Base-by-base conservation (phyloP, 1,140 invertebrate genomes). In the Stratiolaelaps scimitus region DNA sequence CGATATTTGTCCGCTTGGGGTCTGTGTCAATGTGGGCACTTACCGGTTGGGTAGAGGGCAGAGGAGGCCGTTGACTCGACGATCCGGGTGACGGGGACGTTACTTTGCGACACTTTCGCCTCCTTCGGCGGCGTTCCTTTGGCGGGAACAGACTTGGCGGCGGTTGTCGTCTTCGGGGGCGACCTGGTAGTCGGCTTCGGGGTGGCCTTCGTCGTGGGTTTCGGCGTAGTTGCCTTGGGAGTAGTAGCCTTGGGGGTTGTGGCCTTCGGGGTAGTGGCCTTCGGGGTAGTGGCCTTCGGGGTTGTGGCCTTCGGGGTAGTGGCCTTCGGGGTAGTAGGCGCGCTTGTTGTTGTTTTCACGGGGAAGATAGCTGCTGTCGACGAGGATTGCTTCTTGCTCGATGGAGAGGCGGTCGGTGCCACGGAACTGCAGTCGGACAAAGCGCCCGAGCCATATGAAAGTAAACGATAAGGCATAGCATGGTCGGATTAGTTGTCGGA, bases 281-380 rank as follows among this genome's bases (percentile, higher is more conserved):
- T 60, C 2, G 53, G 53, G 53, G 15, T 60, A 40, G 34, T 40
- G 4, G n/a, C 1, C 10, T 60, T 60, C 2, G 53, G 13, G 17
- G 53, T 29, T 15, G 15, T 60, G 15, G 26, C 10, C 34, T 60
- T 60, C 20, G 13, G n/a, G 23, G 53, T 23, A 34, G 20, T 34
- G 26, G 53, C 53, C 20, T 60, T 60, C 2, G 53, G 13, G 20
- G 34, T 60, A 26, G 53, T 20, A 5, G 53, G 34, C 6, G 53
- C 17, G 10, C 53, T 60, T 23, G 53, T 29, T 23, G 53, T 29
- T 60, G 53, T 26, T 26, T 60, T 60, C 23, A 60, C 53, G 15
- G 53, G 53, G 53, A 60, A 60, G 34, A 60, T 60, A 15, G 53
- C 53, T 10, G 53, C 26, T 19, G 26, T 26, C 15, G 53, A 60